Evolutionary conservation across 2,888 invertebrate species (phyloP), one percentile per base, ranked within the genome.

Genomic region (Agelastica alni): DNA sequence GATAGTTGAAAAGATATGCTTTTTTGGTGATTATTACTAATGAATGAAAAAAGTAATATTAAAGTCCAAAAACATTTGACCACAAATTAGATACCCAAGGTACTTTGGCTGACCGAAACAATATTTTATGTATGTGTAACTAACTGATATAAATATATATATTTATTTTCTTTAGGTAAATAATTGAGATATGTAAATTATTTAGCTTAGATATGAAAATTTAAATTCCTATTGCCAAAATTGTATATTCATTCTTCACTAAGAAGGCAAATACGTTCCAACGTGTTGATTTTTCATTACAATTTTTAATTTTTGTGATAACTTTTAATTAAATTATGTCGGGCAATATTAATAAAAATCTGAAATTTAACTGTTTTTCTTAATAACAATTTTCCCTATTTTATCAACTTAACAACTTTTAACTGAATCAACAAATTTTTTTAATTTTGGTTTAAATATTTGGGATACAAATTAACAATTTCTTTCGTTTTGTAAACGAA

Each of bases 81-180:
- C 9, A 22, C 9, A 9, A 22, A 22, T 7, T 7, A 2, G 2
- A 22, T 7, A 2, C 9, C 5, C 10, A 18, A 18, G 7, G n/a
- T 18, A 37, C 18, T 37, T 37, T 37, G 12, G 12, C 37, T 20
- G 18, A 12, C 12, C 37, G 7, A 12, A 12, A 12, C 41, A 49
- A 49, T 42, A 42, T 55, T 55, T 55, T 55, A 51, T 51, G 51
- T 55, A 55, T 46, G 42, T 55, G 55, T 55, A 55, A 51, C 55
- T 55, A 51, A 55, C 51, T 55, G 49, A 55, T 45, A 55, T 51
- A 37, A 16, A 31, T 46, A 41, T n/a, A n/a, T n/a, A n/a, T n/a
- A n/a, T n/a, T n/a, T n/a, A n/a, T n/a, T n/a, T 42, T 51, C 51
- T 54, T 55, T 55, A 55, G 52, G 37, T 48, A 43, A 41, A 30